phyloP scores from a whole-genome alignment of 2,888 invertebrate genomes.

The Thecocarcelia acutangulata region DNA sequence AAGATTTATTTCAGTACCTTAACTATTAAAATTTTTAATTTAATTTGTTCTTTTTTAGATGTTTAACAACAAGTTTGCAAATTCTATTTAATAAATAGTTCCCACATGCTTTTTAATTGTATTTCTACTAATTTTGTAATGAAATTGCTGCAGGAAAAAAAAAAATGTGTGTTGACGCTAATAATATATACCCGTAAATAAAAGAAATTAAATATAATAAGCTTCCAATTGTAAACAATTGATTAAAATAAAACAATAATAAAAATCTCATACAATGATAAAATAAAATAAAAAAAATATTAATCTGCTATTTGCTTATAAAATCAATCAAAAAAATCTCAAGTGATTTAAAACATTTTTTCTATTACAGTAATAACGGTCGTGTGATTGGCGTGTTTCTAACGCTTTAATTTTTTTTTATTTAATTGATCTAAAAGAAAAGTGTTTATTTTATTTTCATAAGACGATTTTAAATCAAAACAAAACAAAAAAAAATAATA shows the following conservation, averaged over 20 bases:
- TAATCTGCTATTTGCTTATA: background rate
- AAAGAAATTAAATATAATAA: constrained; percentile 12
- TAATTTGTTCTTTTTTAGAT: no score
- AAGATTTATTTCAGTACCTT: no score
- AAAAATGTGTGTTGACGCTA: background rate
- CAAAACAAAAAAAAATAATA: background rate
- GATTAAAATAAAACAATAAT: background rate
- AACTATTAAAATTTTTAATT: no score
- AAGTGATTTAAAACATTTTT: background rate
- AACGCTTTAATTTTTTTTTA: constrained; percentile 19
- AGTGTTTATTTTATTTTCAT: constrained; percentile 46
- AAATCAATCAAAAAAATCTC: background rate
- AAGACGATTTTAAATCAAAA: constrained; percentile 18
- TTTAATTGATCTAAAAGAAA: constrained; percentile 44
- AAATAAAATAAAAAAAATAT: constrained; percentile 8
- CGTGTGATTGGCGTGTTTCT: constrained; percentile 35
- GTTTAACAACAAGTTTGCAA: no score
- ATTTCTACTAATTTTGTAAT: no score
- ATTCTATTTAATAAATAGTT: no score
- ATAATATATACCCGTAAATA: background rate
- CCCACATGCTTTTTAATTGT: no score
- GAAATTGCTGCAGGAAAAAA: background rate
- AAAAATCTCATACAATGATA: background rate
- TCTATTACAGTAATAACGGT: background rate
- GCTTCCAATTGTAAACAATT: background rate